phyloP scores from a whole-genome alignment of 1,140 invertebrate genomes.

The Bombus terrestris region DNA sequence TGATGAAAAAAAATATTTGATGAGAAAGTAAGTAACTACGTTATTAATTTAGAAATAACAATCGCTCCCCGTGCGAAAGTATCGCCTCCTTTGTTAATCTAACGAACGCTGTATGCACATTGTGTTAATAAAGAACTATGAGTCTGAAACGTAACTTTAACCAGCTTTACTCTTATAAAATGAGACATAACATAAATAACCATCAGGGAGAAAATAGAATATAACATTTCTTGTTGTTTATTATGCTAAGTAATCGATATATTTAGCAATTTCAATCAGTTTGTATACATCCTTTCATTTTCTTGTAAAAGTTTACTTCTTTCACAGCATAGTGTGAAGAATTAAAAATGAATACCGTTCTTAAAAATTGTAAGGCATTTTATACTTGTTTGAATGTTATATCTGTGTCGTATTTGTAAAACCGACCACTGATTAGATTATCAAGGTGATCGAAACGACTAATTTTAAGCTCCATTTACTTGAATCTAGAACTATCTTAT shows the following conservation, averaged over 20 bases:
- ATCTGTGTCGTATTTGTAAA: background rate
- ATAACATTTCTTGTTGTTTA: too few species aligned
- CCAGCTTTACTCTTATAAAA: background rate
- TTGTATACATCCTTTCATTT: background rate
- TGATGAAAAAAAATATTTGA: constrained; percentile 37
- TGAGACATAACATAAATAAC: background rate
- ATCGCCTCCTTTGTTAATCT: constrained; percentile 62
- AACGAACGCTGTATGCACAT: constrained; percentile 64
- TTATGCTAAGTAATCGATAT: background rate
- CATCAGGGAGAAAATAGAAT: background rate
- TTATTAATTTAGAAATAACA: constrained; percentile 54
- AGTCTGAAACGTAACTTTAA: constrained; percentile 51
- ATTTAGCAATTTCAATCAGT: constrained; percentile 9
- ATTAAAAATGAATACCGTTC: background rate
- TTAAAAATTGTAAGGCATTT: background rate
- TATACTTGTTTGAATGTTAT: background rate
- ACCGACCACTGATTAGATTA: background rate
- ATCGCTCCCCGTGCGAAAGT: constrained; percentile 56
- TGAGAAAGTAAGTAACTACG: constrained; percentile 52
- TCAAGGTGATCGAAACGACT: background rate
- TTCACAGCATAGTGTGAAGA: background rate
- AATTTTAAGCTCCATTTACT: background rate
- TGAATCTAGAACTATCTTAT: background rate
- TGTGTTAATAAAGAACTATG: constrained; percentile 68
- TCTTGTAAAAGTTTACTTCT: background rate